These are phyloP conservation scores for Rhagoletis pomonella DNA, from an alignment of 1,140 invertebrate genomes.

Conservation along the genomic window DNA sequence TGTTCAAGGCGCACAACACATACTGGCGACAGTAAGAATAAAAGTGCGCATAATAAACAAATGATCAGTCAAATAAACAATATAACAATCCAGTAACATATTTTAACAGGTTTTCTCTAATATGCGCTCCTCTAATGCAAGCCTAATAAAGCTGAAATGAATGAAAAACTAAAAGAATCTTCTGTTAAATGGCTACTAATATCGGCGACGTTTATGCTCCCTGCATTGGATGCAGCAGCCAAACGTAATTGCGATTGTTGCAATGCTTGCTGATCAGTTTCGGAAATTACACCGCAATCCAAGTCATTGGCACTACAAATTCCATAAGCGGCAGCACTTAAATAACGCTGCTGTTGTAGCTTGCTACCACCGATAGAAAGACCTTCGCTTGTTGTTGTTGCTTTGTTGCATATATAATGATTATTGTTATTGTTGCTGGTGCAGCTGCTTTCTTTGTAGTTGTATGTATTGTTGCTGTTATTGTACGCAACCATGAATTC, in stretches of 20 bases:
- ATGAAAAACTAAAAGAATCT: constrained; percentile 71
- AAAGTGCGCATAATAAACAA: constrained; percentile 5
- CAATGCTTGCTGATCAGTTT: constrained; percentile 44
- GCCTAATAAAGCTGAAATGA: constrained; percentile 72
- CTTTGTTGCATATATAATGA: not conserved
- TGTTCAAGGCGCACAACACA: not conserved
- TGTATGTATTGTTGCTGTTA: constrained; percentile 52
- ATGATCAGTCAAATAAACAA: constrained; percentile 3
- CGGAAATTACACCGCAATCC: not conserved
- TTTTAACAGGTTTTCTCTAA: not conserved
- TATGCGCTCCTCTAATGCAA: constrained; percentile 60
- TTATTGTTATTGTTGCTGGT: constrained; percentile 51
- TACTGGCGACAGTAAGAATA: not conserved
- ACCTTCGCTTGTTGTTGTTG: constrained; percentile 4
- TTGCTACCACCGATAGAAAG: not conserved
- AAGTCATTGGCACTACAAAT: not conserved
- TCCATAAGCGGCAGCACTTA: not conserved
- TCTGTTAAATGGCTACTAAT: constrained; percentile 58
- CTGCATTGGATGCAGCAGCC: constrained; percentile 15
- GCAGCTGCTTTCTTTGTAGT: constrained; percentile 34
- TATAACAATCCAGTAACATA: not conserved
- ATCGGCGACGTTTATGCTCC: not conserved
- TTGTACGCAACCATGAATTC: constrained; percentile 56
- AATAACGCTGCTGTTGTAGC: not conserved
- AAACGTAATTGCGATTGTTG: not conserved